Evolutionary conservation across 2,888 invertebrate genomes (phyloP).

Genomic region (Nezara viridula): DNA sequence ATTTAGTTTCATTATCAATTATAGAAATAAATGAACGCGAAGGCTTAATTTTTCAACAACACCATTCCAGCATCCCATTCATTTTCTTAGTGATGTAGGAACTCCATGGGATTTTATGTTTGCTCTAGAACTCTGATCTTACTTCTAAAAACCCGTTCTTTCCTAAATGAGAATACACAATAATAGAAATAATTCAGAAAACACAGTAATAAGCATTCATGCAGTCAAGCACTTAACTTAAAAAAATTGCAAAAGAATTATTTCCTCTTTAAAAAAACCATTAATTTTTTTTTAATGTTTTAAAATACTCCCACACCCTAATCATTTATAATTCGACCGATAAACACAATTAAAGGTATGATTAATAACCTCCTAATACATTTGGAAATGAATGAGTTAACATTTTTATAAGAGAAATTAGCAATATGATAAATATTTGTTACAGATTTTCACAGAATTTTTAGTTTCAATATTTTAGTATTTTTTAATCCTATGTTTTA

Average conservation of each 20-base stretch:
- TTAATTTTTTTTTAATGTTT: neutral
- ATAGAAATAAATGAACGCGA: neutral
- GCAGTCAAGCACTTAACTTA: conserved; percentile 48
- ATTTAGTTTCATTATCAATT: neutral
- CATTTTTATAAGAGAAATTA: neutral
- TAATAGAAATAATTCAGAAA: conserved; percentile 11
- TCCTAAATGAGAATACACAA: conserved; percentile 39
- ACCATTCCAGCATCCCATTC: conserved; percentile 28
- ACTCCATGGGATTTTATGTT: conserved; percentile 2
- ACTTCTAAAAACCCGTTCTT: conserved; percentile 38
- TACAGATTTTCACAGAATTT: too few species aligned
- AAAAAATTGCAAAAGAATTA: neutral
- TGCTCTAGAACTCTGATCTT: conserved; percentile 27
- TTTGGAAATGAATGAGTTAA: neutral
- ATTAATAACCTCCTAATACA: neutral
- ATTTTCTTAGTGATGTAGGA: neutral
- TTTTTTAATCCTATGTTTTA: too few species aligned
- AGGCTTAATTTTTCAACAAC: conserved; percentile 18
- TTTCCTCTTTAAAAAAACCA: neutral
- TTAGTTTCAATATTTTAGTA: too few species aligned
- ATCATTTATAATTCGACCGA: neutral
- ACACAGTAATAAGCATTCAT: conserved; percentile 28
- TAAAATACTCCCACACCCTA: neutral
- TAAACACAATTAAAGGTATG: neutral
- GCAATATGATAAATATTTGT: too few species aligned